Conservation (phyloP, 2,797 vertebrate genomes). For the Liasis olivaceus region DNA sequence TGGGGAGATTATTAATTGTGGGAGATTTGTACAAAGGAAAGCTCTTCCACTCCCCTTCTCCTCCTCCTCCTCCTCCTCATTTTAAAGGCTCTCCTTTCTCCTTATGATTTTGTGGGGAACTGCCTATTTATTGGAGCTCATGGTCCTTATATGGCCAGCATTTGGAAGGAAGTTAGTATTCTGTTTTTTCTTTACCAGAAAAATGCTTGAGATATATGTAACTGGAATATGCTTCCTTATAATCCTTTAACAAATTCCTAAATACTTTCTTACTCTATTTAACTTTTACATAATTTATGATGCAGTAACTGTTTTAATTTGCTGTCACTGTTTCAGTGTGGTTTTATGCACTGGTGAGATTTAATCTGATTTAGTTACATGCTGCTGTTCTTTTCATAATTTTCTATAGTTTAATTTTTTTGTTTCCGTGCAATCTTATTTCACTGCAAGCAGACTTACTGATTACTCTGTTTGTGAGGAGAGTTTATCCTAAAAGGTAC, state of each 20-base stretch:
- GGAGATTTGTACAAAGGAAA: too few species aligned
- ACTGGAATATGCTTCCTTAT: not conserved
- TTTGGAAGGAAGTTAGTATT: not conserved
- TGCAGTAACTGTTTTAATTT: not conserved
- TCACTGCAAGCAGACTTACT: not conserved
- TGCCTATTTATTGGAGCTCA: not conserved
- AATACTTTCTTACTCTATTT: not conserved
- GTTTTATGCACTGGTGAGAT: not conserved
- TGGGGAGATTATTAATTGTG: not conserved
- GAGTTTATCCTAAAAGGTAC: not conserved
- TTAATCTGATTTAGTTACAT: not conserved
- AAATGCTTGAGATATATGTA: not conserved
- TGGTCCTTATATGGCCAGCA: not conserved
- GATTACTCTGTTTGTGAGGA: not conserved
- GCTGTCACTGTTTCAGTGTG: not conserved
- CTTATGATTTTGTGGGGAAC: not conserved
- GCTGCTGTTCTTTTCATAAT: not conserved
- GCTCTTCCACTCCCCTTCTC: too few species aligned
- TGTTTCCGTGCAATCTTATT: not conserved
- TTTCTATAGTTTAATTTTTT: not conserved
- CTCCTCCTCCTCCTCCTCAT: not conserved
- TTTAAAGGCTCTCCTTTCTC: not conserved
- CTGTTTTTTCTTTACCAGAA: not conserved
- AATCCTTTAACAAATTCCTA: not conserved
- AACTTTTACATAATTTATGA: not conserved